Percentiles rank a stretch among this genome's conserved stretches.
phyloP scores from a whole-genome alignment of 2,797 vertebrate species.

The Erithacus rubecula region DNA sequence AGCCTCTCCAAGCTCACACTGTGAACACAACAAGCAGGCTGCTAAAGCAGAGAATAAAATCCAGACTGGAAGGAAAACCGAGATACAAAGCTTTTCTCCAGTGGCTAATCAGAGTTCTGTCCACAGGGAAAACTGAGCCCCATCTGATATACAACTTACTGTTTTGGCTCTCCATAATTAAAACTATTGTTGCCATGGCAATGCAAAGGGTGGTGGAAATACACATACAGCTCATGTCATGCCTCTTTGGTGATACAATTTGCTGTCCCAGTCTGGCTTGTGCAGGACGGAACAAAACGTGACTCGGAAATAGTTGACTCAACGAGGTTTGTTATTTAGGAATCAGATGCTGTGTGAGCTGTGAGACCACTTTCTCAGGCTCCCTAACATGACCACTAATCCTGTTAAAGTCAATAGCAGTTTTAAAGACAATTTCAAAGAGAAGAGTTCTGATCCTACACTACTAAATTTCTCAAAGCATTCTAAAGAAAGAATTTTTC shows the following conservation, averaged over 20 bases:
- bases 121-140: constrained; percentile 62
- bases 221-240: background rate
- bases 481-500: background rate
- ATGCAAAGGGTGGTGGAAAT: constrained; percentile 43
- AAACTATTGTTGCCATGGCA: constrained; percentile 69
- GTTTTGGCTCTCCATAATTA: constrained; percentile 68
- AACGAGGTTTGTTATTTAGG: background rate
- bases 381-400: background rate
- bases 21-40: constrained; percentile 17
- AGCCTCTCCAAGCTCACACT: background rate
- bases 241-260: constrained; percentile 22
- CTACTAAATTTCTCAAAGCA: background rate
- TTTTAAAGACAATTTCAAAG: constrained; percentile 39
- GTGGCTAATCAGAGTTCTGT: constrained; percentile 62
- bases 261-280: background rate
- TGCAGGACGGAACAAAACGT: background rate
- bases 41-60: constrained; percentile 58
- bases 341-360: background rate
- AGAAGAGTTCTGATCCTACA: background rate
- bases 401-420: constrained; percentile 10
- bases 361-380: background rate
- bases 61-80: constrained; percentile 49
- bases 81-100: constrained; percentile 43
- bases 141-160: constrained; percentile 66
- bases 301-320: background rate